Evolutionary conservation across 2,888 invertebrate genomes (phyloP).

Genomic region (Steinernema carpocapsae): DNA sequence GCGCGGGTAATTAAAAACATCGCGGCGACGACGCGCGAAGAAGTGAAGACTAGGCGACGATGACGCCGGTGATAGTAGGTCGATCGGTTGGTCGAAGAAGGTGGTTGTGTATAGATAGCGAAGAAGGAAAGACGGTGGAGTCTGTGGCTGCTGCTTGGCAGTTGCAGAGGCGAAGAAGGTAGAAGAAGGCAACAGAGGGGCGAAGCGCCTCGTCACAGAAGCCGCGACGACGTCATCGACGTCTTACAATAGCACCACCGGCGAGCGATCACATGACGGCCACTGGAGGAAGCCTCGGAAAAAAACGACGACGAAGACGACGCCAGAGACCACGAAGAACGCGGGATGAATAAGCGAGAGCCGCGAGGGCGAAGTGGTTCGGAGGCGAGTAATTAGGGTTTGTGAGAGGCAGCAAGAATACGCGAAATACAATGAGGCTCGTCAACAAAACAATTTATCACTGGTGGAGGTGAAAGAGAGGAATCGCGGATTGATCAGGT

Average conservation of each 20-base stretch:
- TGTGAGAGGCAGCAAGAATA: background rate
- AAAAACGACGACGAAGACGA: background rate
- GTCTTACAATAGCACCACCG: constrained; percentile 19
- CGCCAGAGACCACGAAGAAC: constrained; percentile 19
- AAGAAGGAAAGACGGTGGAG: constrained; percentile 5
- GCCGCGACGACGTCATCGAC: constrained; percentile 30
- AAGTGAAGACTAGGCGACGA: background rate
- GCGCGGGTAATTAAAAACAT: constrained; percentile 35
- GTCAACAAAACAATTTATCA: constrained; percentile 22
- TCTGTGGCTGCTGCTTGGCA: constrained; percentile 10
- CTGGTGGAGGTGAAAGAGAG: background rate
- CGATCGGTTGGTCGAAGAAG: background rate
- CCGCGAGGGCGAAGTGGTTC: background rate
- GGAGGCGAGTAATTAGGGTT: background rate
- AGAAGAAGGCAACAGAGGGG: constrained; percentile 15
- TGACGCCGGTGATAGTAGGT: background rate
- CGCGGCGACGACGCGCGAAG: constrained; percentile 33
- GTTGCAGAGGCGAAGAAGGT: background rate
- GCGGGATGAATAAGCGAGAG: background rate
- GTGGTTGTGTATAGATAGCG: constrained; percentile 33
- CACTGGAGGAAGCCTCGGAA: constrained; percentile 3
- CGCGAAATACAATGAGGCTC: background rate
- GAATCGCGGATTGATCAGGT: constrained; percentile 18
- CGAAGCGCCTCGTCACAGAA: constrained; percentile 25
- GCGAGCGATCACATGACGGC: constrained; percentile 18